Evolutionary conservation across 2,113 vertebrate species (phyloP).

Genomic region (Hassar affinis): DNA sequence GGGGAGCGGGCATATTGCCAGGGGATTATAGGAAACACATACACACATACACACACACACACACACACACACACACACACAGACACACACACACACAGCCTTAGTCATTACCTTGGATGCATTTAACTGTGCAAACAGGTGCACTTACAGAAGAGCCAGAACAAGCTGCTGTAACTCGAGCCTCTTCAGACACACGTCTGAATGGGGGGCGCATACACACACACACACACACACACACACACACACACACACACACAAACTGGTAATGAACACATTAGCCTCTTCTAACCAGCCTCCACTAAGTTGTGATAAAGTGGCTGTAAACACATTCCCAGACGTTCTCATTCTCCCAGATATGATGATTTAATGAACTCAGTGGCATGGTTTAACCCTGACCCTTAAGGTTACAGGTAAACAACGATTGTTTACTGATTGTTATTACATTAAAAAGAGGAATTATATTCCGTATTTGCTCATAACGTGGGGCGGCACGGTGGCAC

Average conservation of each 20-base stretch:
- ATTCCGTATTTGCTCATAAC: too few relatives aligned
- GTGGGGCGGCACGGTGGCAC: too few relatives aligned
- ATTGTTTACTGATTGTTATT: too few relatives aligned
- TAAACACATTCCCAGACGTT: background rate
- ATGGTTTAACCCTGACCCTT: too few relatives aligned
- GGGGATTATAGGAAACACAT: conserved; percentile 81
- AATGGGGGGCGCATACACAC: conserved; percentile 39
- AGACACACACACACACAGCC: conserved; percentile 40
- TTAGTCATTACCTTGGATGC: conserved; percentile 72
- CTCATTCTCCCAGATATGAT: background rate
- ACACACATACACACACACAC: conserved; percentile 52
- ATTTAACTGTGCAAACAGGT: conserved; percentile 96
- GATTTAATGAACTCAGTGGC: background rate
- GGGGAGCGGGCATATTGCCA: conserved; percentile 78
- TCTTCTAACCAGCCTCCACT: conserved; percentile 3
- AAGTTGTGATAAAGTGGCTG: background rate
- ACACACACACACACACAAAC: conserved; percentile 31
- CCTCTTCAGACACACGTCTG: conserved; percentile 49
- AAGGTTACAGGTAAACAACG: too few relatives aligned
- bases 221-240: conserved; percentile 38
- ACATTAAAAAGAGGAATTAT: too few relatives aligned
- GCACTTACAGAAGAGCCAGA: conserved; percentile 86
- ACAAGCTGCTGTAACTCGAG: conserved; percentile 84
- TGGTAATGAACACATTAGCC: conserved; percentile 32
- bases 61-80: conserved; percentile 38